Evolutionary conservation across 2,797 vertebrate genomes (phyloP), one percentile per base, ranked within the genome.

Genomic region (Hoplostethus atlanticus): DNA sequence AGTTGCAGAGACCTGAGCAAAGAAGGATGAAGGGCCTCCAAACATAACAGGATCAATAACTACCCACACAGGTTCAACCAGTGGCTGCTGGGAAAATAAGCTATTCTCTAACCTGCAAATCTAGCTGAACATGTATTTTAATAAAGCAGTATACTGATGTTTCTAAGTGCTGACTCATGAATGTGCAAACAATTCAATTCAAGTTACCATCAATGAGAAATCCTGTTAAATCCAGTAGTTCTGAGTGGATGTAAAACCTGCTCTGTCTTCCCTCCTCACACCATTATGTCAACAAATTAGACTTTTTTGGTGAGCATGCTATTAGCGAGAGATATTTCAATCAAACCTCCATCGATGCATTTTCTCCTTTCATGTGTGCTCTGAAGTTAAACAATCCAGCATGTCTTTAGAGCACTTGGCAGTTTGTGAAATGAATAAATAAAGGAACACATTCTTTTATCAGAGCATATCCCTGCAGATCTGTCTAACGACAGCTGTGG

Each of bases 401-500:
- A 64, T 59, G 71, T 84, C 84, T 88, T 90, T 61, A 58, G 74
- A 84, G 76, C 74, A 59, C 83, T 83, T 81, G 84, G 86, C 90
- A 90, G 87, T 93, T 90, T 90, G 80, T 75, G 80, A 89, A 77
- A 92, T 90, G 81, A 94, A 94, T 92, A 92, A 92, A 89, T 92
- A 89, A 91, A 90, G 72, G 68, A 85, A 89, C 70, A 54, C 68
- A 50, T 86, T 91, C 80, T 92, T 90, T 90, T 87, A 91, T 91
- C 76, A 13, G 50, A 71, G 81, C 82, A 59, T 64, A 80, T 94
- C 90, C 85, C 90, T 21, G 74, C 62, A 89, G 89, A 92, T 92
- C 61, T 68, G 75, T 83, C 81, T 88, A 86, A 89, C 85, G 85
- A 93, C 93, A 94, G 90, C 87, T 91, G 90, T 90, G 91, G 87